Base-by-base conservation (phyloP, 2,888 invertebrate genomes). In the Pristionchus entomophagus region DNA sequence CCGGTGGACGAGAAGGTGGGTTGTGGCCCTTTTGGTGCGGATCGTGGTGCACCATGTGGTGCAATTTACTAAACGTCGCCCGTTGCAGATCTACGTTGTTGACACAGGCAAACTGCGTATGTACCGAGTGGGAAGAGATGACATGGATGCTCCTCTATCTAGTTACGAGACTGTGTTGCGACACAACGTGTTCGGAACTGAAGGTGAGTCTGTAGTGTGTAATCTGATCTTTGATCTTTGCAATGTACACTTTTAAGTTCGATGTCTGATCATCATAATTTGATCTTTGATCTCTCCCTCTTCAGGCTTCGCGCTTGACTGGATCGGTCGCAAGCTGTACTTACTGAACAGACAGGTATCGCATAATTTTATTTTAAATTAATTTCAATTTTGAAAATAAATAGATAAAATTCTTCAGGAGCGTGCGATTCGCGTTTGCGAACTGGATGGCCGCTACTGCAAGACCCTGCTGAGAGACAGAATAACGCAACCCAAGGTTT, bases 291-390 rank as follows among this genome's bases (percentile, higher is more conserved):
- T 56, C 38, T 65, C 22, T 87, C 0, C n/a, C 6, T 10, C 45
- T 45, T 45, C 82, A 88, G 89, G 90, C 17, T 96, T 99, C 78
- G 96, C 98, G 0, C 95, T 99, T 14, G 99, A 99, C 94, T 99
- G 99, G 99, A 96, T 98, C 62, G 97, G 96, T 0, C 91, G 97
- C 62, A 99, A 99, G 94, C 95, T 99, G 0, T 99, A 99, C 94
- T 98, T 98, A 98, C 95, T 99, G 81, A 99, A 99, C 94, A 95
- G 98, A 88, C 97, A 98, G n/a, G n/a, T n/a, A n/a, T n/a, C n/a
- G n/a, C n/a, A n/a, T n/a, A n/a, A n/a, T n/a, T n/a, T n/a, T n/a
- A n/a, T n/a, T n/a, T n/a, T n/a, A n/a, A n/a, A n/a, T n/a, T n/a
- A n/a, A n/a, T n/a, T n/a, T n/a, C n/a, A n/a, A n/a, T n/a, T n/a